phyloP scores from a whole-genome alignment of 1,140 invertebrate species.

The Macrobrachium rosenbergii region DNA sequence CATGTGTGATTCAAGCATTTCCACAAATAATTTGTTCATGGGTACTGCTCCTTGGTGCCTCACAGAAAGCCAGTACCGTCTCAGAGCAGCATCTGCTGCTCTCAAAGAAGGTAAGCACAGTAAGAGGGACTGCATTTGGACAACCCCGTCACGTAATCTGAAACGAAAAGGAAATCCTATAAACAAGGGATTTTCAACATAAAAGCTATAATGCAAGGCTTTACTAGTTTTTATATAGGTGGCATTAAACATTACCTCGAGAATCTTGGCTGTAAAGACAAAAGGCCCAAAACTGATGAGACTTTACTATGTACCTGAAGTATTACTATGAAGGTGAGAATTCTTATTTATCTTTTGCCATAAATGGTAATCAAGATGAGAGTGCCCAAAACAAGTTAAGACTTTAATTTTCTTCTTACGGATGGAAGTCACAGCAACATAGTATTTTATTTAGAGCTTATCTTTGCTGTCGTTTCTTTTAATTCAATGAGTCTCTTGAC shows the following conservation, averaged over 20 bases:
- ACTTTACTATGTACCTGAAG: slow-evolving; percentile 9
- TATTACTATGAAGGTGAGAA: too few species aligned
- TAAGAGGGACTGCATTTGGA: slow-evolving; percentile 87
- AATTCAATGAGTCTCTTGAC: too few species aligned
- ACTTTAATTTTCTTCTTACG: background rate
- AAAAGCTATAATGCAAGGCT: too few species aligned
- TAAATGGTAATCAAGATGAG: too few species aligned
- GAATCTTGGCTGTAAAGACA: background rate
- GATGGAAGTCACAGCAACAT: too few species aligned
- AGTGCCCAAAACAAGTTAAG: background rate
- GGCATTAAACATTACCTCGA: background rate
- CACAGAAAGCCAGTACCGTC: slow-evolving; percentile 90
- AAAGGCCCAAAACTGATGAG: slow-evolving; percentile 6
- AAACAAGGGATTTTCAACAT: background rate
- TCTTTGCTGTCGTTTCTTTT: too few species aligned
- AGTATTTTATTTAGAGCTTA: too few species aligned
- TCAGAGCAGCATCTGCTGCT: slow-evolving; percentile 88
- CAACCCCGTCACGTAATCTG: slow-evolving; percentile 78
- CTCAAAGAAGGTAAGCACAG: slow-evolving; percentile 89
- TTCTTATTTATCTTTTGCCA: too few species aligned
- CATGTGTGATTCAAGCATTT: slow-evolving; percentile 85
- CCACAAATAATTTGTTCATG: slow-evolving; percentile 97
- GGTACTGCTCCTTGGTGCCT: slow-evolving; percentile 89
- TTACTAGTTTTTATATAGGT: too few species aligned
- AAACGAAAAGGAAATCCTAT: slow-evolving; percentile 62